These are phyloP conservation scores for Agrilus planipennis DNA, from an alignment of 1,140 invertebrate species.

Conservation along the genomic window DNA sequence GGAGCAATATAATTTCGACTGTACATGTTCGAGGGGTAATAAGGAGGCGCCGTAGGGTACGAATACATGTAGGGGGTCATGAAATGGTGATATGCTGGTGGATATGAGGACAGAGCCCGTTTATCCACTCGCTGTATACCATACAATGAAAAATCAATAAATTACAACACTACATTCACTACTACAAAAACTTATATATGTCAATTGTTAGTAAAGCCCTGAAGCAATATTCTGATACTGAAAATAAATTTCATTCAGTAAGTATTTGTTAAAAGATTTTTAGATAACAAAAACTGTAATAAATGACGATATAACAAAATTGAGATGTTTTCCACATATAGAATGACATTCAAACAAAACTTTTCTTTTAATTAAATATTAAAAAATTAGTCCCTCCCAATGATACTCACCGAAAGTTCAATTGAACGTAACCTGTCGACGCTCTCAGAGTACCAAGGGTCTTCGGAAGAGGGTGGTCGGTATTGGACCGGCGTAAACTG, in stretches of 20 bases:
- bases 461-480: constrained; percentile 21
- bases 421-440: constrained; percentile 30
- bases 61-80: constrained; percentile 25
- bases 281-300: not conserved
- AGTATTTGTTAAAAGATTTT: not conserved
- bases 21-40: constrained; percentile 21
- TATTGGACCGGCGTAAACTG: constrained; percentile 24
- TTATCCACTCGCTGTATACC: constrained; percentile 28
- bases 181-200: not conserved
- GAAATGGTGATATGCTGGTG: constrained; percentile 19
- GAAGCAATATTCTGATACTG: not conserved
- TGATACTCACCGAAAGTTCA: constrained; percentile 29
- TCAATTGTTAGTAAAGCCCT: not conserved
- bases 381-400: not conserved
- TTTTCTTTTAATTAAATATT: not conserved
- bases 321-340: too few relatives aligned
- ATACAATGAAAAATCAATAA: constrained; percentile 1
- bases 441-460: constrained; percentile 31
- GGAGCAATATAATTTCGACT: constrained; percentile 22
- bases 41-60: constrained; percentile 24
- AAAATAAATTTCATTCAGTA: not conserved
- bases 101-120: constrained; percentile 13
- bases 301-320: too few relatives aligned
- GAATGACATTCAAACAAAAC: too few relatives aligned
- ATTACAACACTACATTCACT: not conserved